Conservation (phyloP, 2,797 vertebrate species). For the Poeciliopsis paucimaculata region DNA sequence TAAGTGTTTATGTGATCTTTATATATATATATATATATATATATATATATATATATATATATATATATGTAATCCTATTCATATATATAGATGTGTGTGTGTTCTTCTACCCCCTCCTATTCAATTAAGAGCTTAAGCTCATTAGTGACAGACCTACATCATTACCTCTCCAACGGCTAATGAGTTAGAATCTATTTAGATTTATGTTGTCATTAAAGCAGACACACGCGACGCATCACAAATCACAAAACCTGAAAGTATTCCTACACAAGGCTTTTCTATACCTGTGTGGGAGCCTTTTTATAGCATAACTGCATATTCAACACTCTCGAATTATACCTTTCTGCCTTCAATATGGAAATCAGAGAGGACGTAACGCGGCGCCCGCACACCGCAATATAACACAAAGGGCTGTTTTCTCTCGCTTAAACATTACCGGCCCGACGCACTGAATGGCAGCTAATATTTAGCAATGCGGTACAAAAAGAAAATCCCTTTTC, state of each 20-base stretch:
- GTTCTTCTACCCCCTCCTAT: conserved; percentile 58
- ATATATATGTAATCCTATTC: background rate
- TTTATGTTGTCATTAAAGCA: conserved; percentile 78
- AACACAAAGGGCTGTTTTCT: conserved; percentile 36
- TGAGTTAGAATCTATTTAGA: conserved; percentile 83
- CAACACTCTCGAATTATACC: conserved; percentile 66
- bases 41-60: too few relatives aligned
- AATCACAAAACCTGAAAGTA: conserved; percentile 39
- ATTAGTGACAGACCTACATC: conserved; percentile 78
- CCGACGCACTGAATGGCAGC: conserved; percentile 11
- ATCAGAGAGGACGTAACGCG: conserved; percentile 38
- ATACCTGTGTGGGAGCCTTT: conserved; percentile 48
- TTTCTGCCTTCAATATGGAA: conserved; percentile 63
- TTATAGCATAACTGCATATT: conserved; percentile 72
- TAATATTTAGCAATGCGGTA: conserved; percentile 47
- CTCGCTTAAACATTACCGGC: conserved; percentile 33
- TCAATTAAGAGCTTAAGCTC: conserved; percentile 81
- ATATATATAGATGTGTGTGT: conserved; percentile 2
- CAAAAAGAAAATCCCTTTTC: conserved; percentile 38
- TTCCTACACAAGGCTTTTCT: conserved; percentile 32
- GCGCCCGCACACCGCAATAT: conserved; percentile 10
- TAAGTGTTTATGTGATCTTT: too few relatives aligned
- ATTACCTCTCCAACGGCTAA: conserved; percentile 80
- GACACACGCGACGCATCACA: conserved; percentile 37
- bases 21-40: too few relatives aligned